These are phyloP conservation scores for Astur gentilis DNA, from an alignment of 2,113 vertebrate species.

Conservation along the genomic window DNA sequence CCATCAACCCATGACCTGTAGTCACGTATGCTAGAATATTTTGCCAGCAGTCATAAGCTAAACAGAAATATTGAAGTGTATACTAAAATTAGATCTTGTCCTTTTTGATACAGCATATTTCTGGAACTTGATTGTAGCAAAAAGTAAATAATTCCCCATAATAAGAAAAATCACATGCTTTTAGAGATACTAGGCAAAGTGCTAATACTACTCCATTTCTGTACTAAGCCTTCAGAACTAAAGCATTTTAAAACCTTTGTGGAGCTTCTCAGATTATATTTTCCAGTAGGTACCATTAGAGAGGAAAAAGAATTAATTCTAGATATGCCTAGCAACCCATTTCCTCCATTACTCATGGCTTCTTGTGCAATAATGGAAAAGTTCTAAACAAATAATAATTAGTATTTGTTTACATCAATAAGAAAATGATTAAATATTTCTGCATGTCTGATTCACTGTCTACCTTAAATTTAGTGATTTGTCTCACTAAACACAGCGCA, in stretches of 20 bases:
- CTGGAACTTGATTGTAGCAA: conserved; percentile 11
- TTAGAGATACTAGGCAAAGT: background rate
- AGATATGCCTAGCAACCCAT: background rate
- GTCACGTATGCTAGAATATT: background rate
- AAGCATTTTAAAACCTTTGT: background rate
- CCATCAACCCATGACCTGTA: background rate
- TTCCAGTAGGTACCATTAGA: background rate
- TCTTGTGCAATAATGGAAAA: background rate
- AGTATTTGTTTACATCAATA: conserved; percentile 64
- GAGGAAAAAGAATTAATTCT: background rate
- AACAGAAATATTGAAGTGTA: background rate
- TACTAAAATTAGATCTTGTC: background rate
- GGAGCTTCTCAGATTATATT: background rate
- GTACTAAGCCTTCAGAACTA: background rate
- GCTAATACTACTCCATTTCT: background rate
- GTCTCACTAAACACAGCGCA: conserved; percentile 67
- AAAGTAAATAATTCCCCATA: background rate
- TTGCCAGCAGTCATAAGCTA: conserved; percentile 22
- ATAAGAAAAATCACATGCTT: background rate
- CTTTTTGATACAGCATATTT: conserved; percentile 24
- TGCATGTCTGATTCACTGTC: conserved; percentile 64
- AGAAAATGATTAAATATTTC: conserved; percentile 67
- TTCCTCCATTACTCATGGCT: background rate
- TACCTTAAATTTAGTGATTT: conserved; percentile 69
- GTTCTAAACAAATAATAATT: conserved; percentile 38